phyloP scores from a whole-genome alignment of 1,140 invertebrate genomes.

The Galleria mellonella region DNA sequence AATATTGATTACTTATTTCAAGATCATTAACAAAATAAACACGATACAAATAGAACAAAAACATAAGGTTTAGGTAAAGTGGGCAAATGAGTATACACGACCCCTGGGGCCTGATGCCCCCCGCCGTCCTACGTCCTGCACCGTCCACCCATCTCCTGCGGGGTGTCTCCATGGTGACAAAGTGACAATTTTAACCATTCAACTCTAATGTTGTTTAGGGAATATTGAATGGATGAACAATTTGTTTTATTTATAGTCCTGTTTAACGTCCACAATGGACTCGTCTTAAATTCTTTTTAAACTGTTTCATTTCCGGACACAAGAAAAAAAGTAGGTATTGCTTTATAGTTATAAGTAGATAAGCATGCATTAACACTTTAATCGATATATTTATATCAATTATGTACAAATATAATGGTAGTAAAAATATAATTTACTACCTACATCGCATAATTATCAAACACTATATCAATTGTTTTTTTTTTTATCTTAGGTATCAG shows the following conservation, averaged over 20 bases:
- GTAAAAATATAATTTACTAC: no score
- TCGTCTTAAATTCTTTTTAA: constrained; percentile 40
- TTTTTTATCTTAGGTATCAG: no score
- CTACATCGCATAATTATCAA: no score
- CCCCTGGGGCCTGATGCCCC: constrained; percentile 28
- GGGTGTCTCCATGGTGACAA: constrained; percentile 52
- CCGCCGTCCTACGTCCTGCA: constrained; percentile 19
- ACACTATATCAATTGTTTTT: no score
- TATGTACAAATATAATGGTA: no score
- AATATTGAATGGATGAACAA: constrained; percentile 57
- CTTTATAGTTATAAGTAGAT: not conserved
- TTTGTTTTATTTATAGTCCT: constrained; percentile 61
- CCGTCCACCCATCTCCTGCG: constrained; percentile 30
- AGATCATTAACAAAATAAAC: constrained; percentile 6
- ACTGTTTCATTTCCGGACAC: constrained; percentile 60
- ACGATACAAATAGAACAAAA: constrained; percentile 12
- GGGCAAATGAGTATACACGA: constrained; percentile 27
- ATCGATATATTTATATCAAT: no score
- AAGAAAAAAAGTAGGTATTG: constrained; percentile 6
- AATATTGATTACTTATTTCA: constrained; percentile 5
- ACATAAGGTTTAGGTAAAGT: constrained; percentile 16
- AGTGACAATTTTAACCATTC: constrained; percentile 67
- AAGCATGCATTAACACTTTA: no score
- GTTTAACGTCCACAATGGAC: constrained; percentile 48
- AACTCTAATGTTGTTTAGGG: constrained; percentile 65